phyloP scores from a whole-genome alignment of 2,797 vertebrate genomes.

The Cryptoprocta ferox region DNA sequence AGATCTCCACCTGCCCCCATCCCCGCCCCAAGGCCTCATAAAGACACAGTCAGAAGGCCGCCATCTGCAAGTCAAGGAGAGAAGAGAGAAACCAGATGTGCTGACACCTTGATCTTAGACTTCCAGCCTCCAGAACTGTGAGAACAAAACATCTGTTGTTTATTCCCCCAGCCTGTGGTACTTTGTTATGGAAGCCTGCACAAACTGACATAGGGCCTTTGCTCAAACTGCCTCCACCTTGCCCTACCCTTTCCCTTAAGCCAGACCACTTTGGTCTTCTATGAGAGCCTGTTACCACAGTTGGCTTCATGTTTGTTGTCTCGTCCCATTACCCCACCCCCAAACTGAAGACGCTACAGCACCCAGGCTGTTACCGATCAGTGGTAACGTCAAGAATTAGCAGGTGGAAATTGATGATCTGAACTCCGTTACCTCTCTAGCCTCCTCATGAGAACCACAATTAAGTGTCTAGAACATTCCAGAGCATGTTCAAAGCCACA shows the following conservation, averaged over 20 bases:
- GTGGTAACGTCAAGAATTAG: background rate
- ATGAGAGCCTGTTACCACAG: rapidly evolving
- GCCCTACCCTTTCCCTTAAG: background rate
- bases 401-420: background rate
- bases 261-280: background rate
- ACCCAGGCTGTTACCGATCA: background rate
- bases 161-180: background rate
- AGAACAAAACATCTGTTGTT: background rate
- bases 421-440: background rate
- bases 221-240: background rate
- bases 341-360: background rate
- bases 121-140: background rate
- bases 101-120: background rate
- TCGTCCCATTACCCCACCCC: background rate
- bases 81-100: background rate
- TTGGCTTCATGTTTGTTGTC: background rate
- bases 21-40: background rate
- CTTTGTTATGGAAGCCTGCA: background rate
- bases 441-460: background rate
- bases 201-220: background rate
- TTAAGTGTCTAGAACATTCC: background rate
- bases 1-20: background rate
- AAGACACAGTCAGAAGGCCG: background rate
- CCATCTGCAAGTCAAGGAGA: background rate
- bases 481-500: background rate